These are phyloP conservation scores for Eclectus roratus DNA, from an alignment of 2,113 vertebrate genomes.

Conservation along the genomic window DNA sequence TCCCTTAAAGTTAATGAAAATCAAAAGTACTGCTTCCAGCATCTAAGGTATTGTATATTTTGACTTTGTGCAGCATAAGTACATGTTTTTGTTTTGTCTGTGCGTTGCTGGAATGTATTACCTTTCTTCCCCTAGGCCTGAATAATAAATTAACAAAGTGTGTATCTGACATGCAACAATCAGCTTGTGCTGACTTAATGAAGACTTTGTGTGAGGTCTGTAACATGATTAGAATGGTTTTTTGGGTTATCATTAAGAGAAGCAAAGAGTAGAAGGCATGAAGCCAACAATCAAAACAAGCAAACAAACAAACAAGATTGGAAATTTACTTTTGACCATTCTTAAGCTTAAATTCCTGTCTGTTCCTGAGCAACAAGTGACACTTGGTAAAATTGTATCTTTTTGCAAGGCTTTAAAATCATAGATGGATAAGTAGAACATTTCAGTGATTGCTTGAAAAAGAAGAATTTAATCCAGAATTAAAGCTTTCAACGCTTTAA, in stretches of 20 bases:
- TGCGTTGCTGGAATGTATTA: background rate
- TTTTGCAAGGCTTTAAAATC: background rate
- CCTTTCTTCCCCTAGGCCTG: slow-evolving; percentile 1
- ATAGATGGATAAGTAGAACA: background rate
- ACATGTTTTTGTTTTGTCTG: slow-evolving; percentile 34
- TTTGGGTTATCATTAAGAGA: background rate
- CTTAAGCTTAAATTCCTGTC: background rate
- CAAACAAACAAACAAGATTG: background rate
- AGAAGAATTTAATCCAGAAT: background rate
- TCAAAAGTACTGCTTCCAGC: background rate
- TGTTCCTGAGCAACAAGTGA: background rate
- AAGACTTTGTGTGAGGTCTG: slow-evolving; percentile 10
- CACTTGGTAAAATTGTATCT: background rate
- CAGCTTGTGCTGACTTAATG: background rate
- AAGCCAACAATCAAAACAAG: background rate
- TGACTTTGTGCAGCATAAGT: background rate
- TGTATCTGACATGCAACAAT: background rate
- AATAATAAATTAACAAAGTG: background rate
- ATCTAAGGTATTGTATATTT: background rate
- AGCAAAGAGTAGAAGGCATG: background rate
- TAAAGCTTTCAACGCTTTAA: background rate
- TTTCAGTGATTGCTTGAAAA: background rate
- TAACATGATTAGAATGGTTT: background rate
- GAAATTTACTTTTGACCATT: background rate
- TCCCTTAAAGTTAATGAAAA: background rate